Evolutionary conservation across 64 coral and sea anemone species (phyloP).

Genomic region (Actinia equina): DNA sequence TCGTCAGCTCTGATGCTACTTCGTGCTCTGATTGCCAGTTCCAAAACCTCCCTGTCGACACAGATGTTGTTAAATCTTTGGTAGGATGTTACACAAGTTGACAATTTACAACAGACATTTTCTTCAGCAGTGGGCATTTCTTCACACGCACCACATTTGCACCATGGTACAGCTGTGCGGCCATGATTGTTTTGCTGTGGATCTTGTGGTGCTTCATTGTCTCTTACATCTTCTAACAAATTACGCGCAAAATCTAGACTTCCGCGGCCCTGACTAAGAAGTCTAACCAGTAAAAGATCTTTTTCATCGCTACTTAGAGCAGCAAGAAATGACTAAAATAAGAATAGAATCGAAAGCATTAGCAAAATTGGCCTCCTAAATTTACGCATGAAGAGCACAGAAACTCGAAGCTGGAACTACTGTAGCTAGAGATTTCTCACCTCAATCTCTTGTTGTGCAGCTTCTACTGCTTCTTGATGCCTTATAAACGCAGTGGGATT

Average conservation of each 20-base stretch:
- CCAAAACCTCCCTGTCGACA: constrained; percentile 31
- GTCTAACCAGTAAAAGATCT: not conserved
- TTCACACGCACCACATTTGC: constrained; percentile 11
- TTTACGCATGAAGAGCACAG: not conserved
- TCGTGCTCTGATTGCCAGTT: constrained; percentile 37
- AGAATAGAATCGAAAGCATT: not conserved
- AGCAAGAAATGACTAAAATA: not conserved
- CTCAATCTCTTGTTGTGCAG: constrained; percentile 25
- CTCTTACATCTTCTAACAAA: not conserved
- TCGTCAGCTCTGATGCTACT: constrained; percentile 26
- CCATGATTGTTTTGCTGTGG: not conserved
- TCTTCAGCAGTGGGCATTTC: constrained; percentile 18
- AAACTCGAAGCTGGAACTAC: not conserved
- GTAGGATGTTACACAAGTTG: constrained; percentile 42
- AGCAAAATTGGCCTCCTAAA: not conserved
- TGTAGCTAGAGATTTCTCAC: constrained; percentile 16
- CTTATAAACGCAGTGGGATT: constrained; percentile 32
- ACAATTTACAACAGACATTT: constrained; percentile 31
- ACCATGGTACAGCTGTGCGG: not conserved
- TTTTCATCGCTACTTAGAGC: constrained; percentile 9
- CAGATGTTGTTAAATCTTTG: constrained; percentile 41
- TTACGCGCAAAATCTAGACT: constrained; percentile 31
- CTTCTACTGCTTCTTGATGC: constrained; percentile 30
- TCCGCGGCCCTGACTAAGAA: constrained; percentile 20
- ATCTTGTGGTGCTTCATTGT: not conserved